phyloP scores from a whole-genome alignment of 2,888 invertebrate genomes.

The Erynnis tages region DNA sequence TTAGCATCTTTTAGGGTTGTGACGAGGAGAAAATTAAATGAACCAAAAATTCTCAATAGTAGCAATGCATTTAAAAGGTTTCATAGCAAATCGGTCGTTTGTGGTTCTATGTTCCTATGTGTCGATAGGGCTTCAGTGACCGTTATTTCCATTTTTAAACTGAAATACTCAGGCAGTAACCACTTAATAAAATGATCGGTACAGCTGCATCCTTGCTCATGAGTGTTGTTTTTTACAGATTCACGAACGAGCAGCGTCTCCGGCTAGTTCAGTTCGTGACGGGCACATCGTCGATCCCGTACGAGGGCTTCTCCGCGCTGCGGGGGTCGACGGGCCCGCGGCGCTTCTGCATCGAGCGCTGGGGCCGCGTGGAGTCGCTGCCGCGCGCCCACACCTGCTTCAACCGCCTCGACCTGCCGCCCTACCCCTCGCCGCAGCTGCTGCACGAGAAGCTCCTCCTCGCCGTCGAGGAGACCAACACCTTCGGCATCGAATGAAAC shows the following conservation, averaged over 20 bases:
- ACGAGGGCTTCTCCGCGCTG: conserved; percentile 97
- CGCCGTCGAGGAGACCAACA: conserved; percentile 97
- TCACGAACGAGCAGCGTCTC: conserved; percentile 96
- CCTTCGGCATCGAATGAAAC: conserved; percentile 95
- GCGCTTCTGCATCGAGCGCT: conserved; percentile 98
- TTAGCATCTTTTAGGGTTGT: too few relatives aligned
- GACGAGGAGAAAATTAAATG: too few relatives aligned
- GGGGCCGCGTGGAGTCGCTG: conserved; percentile 96
- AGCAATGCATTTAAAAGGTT: too few relatives aligned
- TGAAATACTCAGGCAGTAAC: too few relatives aligned
- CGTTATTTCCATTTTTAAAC: too few relatives aligned
- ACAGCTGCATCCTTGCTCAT: too few relatives aligned
- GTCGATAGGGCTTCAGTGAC: too few relatives aligned
- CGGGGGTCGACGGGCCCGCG: conserved; percentile 97
- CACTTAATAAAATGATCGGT: too few relatives aligned
- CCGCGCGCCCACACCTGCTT: conserved; percentile 99
- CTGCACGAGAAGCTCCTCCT: conserved; percentile 95
- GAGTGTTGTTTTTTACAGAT: conserved; percentile 70
- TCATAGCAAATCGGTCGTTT: too few relatives aligned
- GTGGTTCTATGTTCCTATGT: too few relatives aligned
- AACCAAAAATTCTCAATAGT: too few relatives aligned
- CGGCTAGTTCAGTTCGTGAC: conserved; percentile 98
- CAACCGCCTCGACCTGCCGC: conserved; percentile 97
- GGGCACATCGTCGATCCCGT: conserved; percentile 98
- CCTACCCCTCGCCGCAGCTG: conserved; percentile 95